Conservation (phyloP, 2,888 invertebrate species). For the Oligia fasciuncula region DNA sequence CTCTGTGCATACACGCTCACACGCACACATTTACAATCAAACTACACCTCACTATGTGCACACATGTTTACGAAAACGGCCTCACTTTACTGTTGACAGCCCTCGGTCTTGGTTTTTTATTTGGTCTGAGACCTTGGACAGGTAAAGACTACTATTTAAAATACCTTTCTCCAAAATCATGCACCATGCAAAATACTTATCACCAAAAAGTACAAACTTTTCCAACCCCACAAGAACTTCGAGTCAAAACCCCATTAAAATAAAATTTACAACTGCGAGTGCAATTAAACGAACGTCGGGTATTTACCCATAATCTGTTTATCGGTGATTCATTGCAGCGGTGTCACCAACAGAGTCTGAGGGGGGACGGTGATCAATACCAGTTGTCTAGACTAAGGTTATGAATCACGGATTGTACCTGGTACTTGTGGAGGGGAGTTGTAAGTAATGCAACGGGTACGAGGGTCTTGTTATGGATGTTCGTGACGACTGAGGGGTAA, state of each 20-base stretch:
- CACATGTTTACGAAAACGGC: no score
- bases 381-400: constrained; percentile 62
- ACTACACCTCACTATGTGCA: no score
- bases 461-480: neutral
- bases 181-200: neutral
- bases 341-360: constrained; percentile 48
- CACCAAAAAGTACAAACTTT: neutral
- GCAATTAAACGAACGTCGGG: constrained; percentile 56
- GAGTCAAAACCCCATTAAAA: constrained; percentile 40
- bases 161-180: neutral
- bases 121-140: no score
- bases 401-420: constrained; percentile 17
- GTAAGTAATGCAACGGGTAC: constrained; percentile 36
- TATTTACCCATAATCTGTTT: constrained; percentile 61
- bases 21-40: no score
- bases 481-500: constrained; percentile 2
- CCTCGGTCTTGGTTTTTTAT: no score
- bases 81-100: no score
- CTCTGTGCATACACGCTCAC: no score
- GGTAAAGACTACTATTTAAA: neutral
- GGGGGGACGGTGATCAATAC: constrained; percentile 60
- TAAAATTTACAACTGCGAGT: constrained; percentile 58
- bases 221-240: constrained; percentile 28
- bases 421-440: constrained; percentile 11
- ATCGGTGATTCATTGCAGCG: constrained; percentile 62